Base-by-base conservation (phyloP, 2,888 invertebrate species). In the Coelinius sp. region DNA sequence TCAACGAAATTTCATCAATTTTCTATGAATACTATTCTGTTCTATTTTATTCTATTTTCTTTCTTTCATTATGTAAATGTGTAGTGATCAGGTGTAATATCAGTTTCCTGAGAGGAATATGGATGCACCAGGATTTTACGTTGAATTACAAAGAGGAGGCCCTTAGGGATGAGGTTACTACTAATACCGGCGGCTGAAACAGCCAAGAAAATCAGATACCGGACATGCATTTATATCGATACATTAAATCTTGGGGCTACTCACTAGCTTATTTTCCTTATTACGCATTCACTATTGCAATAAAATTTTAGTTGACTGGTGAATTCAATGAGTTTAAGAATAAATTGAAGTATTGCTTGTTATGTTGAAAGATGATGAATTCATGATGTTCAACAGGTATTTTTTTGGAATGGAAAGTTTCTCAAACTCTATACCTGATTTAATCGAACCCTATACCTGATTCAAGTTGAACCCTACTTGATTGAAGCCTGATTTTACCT, bases 141-240 rank as follows among this genome's bases (percentile, higher is more conserved):
- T 53, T 53, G 14, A 53, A 53, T 53, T 24, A 53, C 53, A 25
- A 27, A 25, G 24, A 24, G 24, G 14, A 41, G 24, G 25, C 53
- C 25, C 8, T 25, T 25, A 24, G n/a, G 25, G 24, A 53, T 53
- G 53, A 25, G 25, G 2, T 53, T 25, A 53, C 53, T 53, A 25
- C 14, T 53, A n/a, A n/a, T n/a, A 41, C 41, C 41, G 41, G n/a
- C 53, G 53, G 53, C 52, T 4, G 20, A 25, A 6, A 10, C 53
- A 25, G 25, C 53, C 53, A 24, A 53, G 53, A 53, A 53, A 53
- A 53, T 74, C 74, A 78, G 77, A 79, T 78, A 80, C 80, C 76
- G 78, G 77, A 78, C 77, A 79, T 75, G 79, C 81, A 81, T 81
- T 81, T 81, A 81, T 80, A 81, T 81, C 78, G 79, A 75, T 73